These are phyloP conservation scores for Pseudocheirus occidentalis DNA, from an alignment of 2,797 vertebrate species.

Conservation along the genomic window DNA sequence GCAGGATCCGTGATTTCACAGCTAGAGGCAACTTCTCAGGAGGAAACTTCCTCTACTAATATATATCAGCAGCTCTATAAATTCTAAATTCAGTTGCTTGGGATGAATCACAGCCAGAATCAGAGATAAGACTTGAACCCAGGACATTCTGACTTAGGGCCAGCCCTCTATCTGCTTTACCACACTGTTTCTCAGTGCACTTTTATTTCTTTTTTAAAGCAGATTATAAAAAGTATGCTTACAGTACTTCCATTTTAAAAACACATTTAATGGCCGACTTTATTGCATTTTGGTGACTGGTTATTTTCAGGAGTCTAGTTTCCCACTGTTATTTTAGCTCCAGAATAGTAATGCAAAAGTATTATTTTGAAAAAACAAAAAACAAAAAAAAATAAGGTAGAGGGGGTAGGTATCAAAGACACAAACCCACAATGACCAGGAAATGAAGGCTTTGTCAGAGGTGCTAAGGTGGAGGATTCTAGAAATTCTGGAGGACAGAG, in stretches of 20 bases:
- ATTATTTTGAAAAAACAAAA: neutral
- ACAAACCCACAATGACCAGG: neutral
- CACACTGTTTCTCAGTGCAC: neutral
- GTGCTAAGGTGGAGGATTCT: neutral
- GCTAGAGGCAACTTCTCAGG: neutral
- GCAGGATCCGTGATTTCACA: neutral
- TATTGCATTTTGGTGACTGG: neutral
- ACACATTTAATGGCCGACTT: neutral
- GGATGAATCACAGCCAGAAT: neutral
- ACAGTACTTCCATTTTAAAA: neutral
- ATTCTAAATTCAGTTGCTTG: neutral
- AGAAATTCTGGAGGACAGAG: neutral
- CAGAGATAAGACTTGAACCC: neutral
- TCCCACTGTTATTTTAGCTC: neutral
- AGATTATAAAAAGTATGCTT: neutral
- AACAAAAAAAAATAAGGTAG: neutral
- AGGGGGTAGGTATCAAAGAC: neutral
- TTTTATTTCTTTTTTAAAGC: neutral
- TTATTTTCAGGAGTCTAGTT: neutral
- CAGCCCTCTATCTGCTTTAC: neutral
- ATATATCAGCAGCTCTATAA: neutral
- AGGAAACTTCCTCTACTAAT: neutral
- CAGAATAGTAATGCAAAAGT: neutral
- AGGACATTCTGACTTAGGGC: neutral
- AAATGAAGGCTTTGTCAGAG: neutral